phyloP scores from a whole-genome alignment of 2,888 invertebrate species.

The Leptopterna dolabrata region DNA sequence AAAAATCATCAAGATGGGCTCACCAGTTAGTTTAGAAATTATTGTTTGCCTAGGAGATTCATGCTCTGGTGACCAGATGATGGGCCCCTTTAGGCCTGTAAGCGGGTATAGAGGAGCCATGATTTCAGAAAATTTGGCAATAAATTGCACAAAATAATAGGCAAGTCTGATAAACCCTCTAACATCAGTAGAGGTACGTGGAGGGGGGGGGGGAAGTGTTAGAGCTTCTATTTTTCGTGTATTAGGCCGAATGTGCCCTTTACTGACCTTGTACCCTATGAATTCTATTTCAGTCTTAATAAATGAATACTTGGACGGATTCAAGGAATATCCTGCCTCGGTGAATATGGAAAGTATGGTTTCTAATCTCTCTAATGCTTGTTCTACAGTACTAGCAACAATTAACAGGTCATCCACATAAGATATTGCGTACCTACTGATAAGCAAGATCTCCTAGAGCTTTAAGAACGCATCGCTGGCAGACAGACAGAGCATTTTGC shows the following conservation, averaged over 20 bases:
- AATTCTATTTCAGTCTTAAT: slow-evolving; percentile 14
- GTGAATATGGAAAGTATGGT: slow-evolving; percentile 59
- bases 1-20: neutral
- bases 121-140: slow-evolving; percentile 16
- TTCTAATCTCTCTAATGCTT: slow-evolving; percentile 63
- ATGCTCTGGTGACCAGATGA: neutral
- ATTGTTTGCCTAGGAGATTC: neutral
- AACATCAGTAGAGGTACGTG: neutral
- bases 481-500: slow-evolving; percentile 24
- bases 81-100: neutral
- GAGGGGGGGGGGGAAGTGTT: neutral
- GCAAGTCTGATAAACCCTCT: too few species aligned
- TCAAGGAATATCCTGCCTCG: too few species aligned
- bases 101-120: neutral
- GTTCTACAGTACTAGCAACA: slow-evolving; percentile 58
- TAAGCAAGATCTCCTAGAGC: slow-evolving; percentile 63
- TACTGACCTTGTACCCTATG: slow-evolving; percentile 20
- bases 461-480: slow-evolving; percentile 63
- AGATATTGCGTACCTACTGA: slow-evolving; percentile 57
- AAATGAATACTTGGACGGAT: neutral
- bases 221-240: neutral
- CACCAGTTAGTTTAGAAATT: neutral
- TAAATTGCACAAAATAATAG: slow-evolving; percentile 24
- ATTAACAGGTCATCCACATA: slow-evolving; percentile 64
- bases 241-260: neutral